Conservation (phyloP, 2,113 vertebrate species). For the Aleadryas rufinucha region DNA sequence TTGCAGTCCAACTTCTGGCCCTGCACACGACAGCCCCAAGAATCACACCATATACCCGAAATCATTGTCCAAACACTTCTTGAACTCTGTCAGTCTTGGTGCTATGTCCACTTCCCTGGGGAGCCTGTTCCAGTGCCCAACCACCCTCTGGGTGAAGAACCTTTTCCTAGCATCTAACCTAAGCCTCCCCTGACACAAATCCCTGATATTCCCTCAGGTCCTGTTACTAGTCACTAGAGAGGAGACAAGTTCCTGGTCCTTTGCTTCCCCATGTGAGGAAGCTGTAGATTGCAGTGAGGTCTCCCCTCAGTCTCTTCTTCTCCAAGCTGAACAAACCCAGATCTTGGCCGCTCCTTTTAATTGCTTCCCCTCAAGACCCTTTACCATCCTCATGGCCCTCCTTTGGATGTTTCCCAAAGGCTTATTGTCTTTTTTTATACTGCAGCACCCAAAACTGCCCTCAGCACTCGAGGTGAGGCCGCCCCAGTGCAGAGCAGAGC, state of each 20-base stretch:
- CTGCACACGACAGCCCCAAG: background rate
- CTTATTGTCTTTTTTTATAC: background rate
- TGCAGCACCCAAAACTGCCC: rapidly evolving
- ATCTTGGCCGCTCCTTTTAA: background rate
- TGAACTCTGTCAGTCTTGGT: background rate
- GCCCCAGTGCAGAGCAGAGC: rapidly evolving
- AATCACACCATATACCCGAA: background rate
- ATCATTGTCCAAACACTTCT: background rate
- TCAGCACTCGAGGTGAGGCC: rapidly evolving
- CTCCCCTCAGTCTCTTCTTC: background rate
- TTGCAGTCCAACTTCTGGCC: background rate
- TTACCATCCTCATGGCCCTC: background rate
- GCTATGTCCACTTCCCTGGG: background rate
- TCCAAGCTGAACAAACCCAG: background rate
- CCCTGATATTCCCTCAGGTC: background rate
- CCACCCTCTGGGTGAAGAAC: background rate
- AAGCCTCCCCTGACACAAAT: background rate
- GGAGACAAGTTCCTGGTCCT: background rate
- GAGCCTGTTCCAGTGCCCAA: background rate
- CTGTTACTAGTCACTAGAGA: background rate
- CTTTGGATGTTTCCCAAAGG: background rate
- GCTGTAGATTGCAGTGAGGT: background rate
- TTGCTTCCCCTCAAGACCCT: background rate
- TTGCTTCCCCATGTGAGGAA: background rate
- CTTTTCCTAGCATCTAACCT: background rate